Percentiles rank a stretch among this genome's conserved stretches.
These are phyloP conservation scores for Drosophila colorata DNA, from an alignment of 2,888 invertebrate genomes.

Conservation along the genomic window DNA sequence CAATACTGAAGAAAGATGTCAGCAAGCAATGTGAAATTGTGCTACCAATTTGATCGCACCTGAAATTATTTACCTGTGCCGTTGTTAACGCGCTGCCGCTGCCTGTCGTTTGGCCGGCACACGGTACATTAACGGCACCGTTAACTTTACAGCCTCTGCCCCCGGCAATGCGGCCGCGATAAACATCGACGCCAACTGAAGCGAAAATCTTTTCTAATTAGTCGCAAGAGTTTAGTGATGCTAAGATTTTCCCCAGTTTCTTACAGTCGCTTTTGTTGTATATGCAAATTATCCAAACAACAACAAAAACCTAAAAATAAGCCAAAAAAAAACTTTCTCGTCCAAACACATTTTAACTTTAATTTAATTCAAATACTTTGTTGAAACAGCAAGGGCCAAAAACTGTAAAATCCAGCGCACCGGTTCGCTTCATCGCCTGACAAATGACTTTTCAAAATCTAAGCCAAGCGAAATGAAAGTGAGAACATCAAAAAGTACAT, in stretches of 20 bases:
- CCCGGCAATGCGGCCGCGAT: slow-evolving; percentile 18
- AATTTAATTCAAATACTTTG: slow-evolving; percentile 75
- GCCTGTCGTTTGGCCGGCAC: slow-evolving; percentile 26
- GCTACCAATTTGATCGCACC: slow-evolving; percentile 64
- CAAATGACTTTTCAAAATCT: slow-evolving; percentile 61
- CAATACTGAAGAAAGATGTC: slow-evolving; percentile 67
- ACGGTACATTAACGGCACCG: slow-evolving; percentile 64
- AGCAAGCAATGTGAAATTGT: slow-evolving; percentile 67
- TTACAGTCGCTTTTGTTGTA: slow-evolving; percentile 54
- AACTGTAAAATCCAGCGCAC: slow-evolving; percentile 36
- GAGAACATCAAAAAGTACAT: slow-evolving; percentile 48
- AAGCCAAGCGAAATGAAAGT: slow-evolving; percentile 68
- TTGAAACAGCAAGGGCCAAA: slow-evolving; percentile 57
- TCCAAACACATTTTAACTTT: slow-evolving; percentile 62
- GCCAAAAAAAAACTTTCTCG: slow-evolving; percentile 65
- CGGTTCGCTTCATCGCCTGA: slow-evolving; percentile 35
- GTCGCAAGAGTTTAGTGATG: slow-evolving; percentile 57
- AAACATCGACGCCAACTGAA: slow-evolving; percentile 51
- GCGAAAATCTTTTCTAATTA: slow-evolving; percentile 69
- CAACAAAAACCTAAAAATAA: slow-evolving; percentile 25
- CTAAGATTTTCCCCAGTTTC: slow-evolving; percentile 63
- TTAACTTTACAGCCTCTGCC: slow-evolving; percentile 51
- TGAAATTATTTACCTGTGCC: slow-evolving; percentile 46
- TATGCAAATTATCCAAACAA: slow-evolving; percentile 67
- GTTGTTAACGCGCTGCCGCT: background rate